A percentile compares a stretch with the other conserved stretches of the same genome.
These are phyloP conservation scores for Stichodactyla mertensii DNA, from an alignment of 64 coral and sea anemone genomes.

Conservation along the genomic window DNA sequence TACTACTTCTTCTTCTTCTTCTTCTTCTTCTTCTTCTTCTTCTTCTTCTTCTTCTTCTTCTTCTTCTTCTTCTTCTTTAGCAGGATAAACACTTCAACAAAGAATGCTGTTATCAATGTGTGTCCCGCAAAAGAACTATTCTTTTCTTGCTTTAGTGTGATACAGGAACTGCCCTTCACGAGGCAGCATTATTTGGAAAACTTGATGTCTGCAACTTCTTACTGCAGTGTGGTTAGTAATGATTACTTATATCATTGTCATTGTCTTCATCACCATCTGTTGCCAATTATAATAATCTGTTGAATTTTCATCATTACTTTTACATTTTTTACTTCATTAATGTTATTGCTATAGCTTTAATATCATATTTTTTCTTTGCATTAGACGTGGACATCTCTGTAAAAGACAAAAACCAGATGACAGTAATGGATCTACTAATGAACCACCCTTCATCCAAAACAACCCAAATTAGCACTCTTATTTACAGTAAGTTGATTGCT, in stretches of 20 bases:
- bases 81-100: too few species aligned
- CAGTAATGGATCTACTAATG: conserved; percentile 61
- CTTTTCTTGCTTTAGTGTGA: conserved; percentile 45
- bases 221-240: conserved; percentile 80
- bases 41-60: too few species aligned
- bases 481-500: conserved; percentile 47
- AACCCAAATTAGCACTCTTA: conserved; percentile 51
- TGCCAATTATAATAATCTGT: neutral
- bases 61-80: too few species aligned
- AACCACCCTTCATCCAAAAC: conserved; percentile 51
- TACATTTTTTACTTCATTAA: neutral
- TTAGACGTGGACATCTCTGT: conserved; percentile 62
- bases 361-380: neutral
- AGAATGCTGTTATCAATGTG: too few species aligned
- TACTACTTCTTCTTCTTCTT: too few species aligned
- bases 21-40: too few species aligned
- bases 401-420: conserved; percentile 45
- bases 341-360: neutral
- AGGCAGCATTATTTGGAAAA: conserved; percentile 95
- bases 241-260: neutral
- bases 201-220: conserved; percentile 85
- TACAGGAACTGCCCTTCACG: conserved; percentile 80
- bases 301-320: neutral
- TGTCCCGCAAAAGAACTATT: neutral
- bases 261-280: neutral